Evolutionary conservation across 2,113 vertebrate species (phyloP), one percentile per base, ranked within the genome.

Genomic region (Hydropotes inermis): DNA sequence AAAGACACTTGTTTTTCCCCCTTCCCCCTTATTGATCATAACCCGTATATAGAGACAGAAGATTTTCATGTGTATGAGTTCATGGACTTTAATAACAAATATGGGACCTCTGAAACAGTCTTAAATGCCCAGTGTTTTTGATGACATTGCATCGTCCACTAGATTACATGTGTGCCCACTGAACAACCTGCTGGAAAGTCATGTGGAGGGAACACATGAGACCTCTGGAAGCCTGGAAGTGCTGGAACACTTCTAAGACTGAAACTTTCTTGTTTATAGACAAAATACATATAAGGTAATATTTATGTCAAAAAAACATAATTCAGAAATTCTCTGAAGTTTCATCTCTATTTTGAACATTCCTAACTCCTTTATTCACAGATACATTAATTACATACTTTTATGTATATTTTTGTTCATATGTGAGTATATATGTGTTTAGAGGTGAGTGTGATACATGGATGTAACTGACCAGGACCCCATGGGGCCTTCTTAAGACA

Each of bases 21-120:
- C 45, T 25, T 27, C n/a, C 50, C 27, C 4, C 17, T 96, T 96
- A 89, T 96, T 97, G 55, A 87, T 3, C 95, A 50, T 96, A 98
- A 87, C 87, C 79, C n/a, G 70, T 78, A 95, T 79, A 95, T 45
- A 89, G 13, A 27, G 47, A 83, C 10, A 57, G 45, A 82, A 98
- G 57, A 52, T 95, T 98, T 98, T 97, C 96, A 96, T 61, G 95
- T 57, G 95, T 92, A 91, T 9, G 30, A 58, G 30, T 95, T 97
- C 94, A 97, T 30, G 17, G 89, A 67, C 74, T 64, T 97, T 93
- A 96, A 92, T 96, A 98, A 95, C 95, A 96, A 92, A 87, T 81
- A 89, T 14, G 89, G 87, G 95, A 82, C 11, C 36, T 86, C 70
- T 58, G 45, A 97, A 97, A 97, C 52, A 14, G 15, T 94, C 36